Conservation (phyloP, 1,140 invertebrate genomes). For the Agrypnia vestita region DNA sequence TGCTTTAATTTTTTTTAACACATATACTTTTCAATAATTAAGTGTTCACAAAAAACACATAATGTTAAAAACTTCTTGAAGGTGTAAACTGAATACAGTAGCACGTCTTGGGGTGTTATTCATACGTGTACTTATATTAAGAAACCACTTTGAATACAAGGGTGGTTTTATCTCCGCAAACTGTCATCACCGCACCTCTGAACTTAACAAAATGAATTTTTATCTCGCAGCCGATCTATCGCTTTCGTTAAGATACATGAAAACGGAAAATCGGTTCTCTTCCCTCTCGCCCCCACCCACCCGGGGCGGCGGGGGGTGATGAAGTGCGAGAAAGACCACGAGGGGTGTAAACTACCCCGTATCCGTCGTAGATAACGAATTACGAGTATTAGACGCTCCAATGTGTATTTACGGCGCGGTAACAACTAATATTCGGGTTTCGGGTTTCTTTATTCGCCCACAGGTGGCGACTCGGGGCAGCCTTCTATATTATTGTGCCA, state of each 20-base stretch:
- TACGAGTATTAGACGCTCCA: conserved; percentile 72
- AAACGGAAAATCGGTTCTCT: conserved; percentile 42
- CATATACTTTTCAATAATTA: too few relatives aligned
- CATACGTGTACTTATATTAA: conserved; percentile 6
- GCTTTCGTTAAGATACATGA: conserved; percentile 56
- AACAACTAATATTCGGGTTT: conserved; percentile 18
- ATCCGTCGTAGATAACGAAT: conserved; percentile 71
- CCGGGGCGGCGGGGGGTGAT: conserved; percentile 20
- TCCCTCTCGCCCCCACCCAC: background rate
- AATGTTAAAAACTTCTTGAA: background rate
- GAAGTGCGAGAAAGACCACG: conserved; percentile 37
- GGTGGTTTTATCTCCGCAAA: background rate
- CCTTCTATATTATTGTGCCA: too few relatives aligned
- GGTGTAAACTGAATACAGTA: background rate
- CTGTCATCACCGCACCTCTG: conserved; percentile 44
- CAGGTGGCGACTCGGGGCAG: too few relatives aligned
- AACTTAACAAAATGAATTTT: conserved; percentile 61
- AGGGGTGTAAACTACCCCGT: conserved; percentile 29
- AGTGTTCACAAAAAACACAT: too few relatives aligned
- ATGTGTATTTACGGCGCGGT: conserved; percentile 59
- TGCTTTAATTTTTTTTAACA: too few relatives aligned
- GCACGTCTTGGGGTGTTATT: background rate
- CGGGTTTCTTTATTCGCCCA: background rate
- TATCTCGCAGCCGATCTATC: conserved; percentile 59
- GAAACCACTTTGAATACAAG: conserved; percentile 12